Evolutionary conservation across 2,797 vertebrate genomes (phyloP).

Genomic region (Gymnoscopelus braueri): DNA sequence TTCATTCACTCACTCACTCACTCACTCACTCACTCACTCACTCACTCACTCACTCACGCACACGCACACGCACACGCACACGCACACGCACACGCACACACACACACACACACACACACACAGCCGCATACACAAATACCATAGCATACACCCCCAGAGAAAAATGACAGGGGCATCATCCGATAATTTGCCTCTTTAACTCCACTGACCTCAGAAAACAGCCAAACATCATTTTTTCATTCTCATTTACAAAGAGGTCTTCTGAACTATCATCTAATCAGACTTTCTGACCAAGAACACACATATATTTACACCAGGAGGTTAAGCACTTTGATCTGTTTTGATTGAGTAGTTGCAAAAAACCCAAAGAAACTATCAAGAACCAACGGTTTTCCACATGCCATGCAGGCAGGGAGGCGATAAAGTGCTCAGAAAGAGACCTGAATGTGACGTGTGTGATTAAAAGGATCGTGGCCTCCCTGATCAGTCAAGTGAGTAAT

Average conservation of each 20-base stretch:
- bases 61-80: not conserved
- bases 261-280: too few relatives aligned
- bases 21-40: not conserved
- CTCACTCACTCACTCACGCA: conserved; percentile 2
- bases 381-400: too few relatives aligned
- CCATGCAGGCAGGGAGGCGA: too few relatives aligned
- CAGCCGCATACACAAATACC: not conserved
- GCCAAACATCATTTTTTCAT: too few relatives aligned
- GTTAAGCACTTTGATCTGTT: too few relatives aligned
- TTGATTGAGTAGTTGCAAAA: too few relatives aligned
- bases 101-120: conserved; percentile 6
- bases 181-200: not conserved
- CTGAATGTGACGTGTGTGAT: not conserved
- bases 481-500: conserved; percentile 8
- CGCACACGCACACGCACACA: not conserved
- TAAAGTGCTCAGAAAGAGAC: too few relatives aligned
- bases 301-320: too few relatives aligned
- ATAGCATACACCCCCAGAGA: not conserved
- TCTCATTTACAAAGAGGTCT: too few relatives aligned
- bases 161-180: not conserved
- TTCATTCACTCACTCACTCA: not conserved
- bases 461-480: not conserved
- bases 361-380: too few relatives aligned
- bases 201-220: too few relatives aligned
- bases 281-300: too few relatives aligned